These are phyloP conservation scores for Fragum whitleyi DNA, from an alignment of 2,888 invertebrate genomes.

Conservation along the genomic window DNA sequence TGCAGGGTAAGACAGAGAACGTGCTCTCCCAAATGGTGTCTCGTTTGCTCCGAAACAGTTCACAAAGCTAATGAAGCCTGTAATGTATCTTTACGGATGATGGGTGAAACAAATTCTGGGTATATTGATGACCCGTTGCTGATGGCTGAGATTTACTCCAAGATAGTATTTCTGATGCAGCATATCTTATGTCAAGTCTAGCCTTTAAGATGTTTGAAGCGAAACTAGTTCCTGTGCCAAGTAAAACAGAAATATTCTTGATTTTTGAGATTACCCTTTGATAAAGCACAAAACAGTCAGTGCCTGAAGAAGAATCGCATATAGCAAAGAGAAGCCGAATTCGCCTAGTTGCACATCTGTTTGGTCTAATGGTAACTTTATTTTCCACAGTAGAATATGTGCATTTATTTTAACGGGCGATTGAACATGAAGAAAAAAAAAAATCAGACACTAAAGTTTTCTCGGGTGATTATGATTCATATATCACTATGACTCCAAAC, in stretches of 20 bases:
- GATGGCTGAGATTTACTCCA: background rate
- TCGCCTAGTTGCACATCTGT: background rate
- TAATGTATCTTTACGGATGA: slow-evolving; percentile 50
- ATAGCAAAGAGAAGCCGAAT: background rate
- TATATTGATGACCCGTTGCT: slow-evolving; percentile 58
- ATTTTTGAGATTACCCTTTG: slow-evolving; percentile 15
- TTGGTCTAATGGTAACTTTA: slow-evolving; percentile 23
- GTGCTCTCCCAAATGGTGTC: too few relatives aligned
- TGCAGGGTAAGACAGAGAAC: slow-evolving; percentile 39
- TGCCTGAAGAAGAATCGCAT: slow-evolving; percentile 14
- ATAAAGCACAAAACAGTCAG: slow-evolving; percentile 30
- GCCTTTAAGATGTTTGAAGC: slow-evolving; percentile 10
- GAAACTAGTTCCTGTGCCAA: slow-evolving; percentile 55
- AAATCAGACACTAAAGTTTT: too few relatives aligned
- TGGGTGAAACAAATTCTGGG: too few relatives aligned
- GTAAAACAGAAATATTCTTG: too few relatives aligned
- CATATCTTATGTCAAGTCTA: slow-evolving; percentile 3
- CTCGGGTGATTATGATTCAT: too few relatives aligned
- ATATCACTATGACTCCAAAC: too few relatives aligned
- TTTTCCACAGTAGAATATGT: slow-evolving; percentile 34
- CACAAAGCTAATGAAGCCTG: slow-evolving; percentile 64
- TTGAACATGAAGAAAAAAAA: too few relatives aligned
- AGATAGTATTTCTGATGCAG: slow-evolving; percentile 21
- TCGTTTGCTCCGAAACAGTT: too few relatives aligned
- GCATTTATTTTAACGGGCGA: too few relatives aligned